phyloP scores from a whole-genome alignment of 2,797 vertebrate genomes.

The Phoxinus dragarum region DNA sequence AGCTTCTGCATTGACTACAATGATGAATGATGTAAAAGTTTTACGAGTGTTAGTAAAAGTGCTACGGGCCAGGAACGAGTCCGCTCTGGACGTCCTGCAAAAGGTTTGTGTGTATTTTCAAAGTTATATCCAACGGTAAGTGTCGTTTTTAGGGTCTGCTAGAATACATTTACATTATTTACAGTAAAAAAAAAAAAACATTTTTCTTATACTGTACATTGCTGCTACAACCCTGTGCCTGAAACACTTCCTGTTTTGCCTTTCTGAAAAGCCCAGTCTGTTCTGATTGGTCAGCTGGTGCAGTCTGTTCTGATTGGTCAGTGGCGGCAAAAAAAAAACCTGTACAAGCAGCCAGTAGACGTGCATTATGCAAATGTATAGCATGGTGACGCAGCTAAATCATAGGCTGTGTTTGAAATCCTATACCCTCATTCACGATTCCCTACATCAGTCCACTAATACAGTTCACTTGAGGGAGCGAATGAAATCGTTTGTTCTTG shows the following conservation, averaged over 20 bases:
- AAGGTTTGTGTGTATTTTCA: conserved; percentile 66
- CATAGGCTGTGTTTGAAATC: too few species aligned
- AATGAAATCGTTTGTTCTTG: too few species aligned
- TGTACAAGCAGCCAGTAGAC: too few species aligned
- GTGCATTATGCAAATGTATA: too few species aligned
- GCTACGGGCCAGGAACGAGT: conserved; percentile 56
- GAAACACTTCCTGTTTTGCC: background rate
- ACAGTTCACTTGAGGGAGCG: too few species aligned
- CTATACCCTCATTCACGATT: too few species aligned
- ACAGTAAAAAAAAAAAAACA: background rate
- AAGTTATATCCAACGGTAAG: background rate
- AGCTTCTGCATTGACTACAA: conserved; percentile 71
- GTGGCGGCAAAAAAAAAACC: too few species aligned
- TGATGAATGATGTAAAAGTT: conserved; percentile 76
- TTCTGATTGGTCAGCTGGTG: background rate
- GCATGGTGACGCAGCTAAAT: too few species aligned
- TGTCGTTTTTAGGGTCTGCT: background rate
- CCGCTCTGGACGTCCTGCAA: conserved; percentile 67
- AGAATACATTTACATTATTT: background rate
- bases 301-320: background rate
- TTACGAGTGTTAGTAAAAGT: conserved; percentile 73
- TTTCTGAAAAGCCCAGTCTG: background rate
- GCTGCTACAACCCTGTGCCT: too few species aligned
- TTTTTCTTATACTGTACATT: too few species aligned
- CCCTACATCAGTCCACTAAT: too few species aligned